Evolutionary conservation across 1,140 invertebrate species (phyloP).

Genomic region (Hyles vespertilio): DNA sequence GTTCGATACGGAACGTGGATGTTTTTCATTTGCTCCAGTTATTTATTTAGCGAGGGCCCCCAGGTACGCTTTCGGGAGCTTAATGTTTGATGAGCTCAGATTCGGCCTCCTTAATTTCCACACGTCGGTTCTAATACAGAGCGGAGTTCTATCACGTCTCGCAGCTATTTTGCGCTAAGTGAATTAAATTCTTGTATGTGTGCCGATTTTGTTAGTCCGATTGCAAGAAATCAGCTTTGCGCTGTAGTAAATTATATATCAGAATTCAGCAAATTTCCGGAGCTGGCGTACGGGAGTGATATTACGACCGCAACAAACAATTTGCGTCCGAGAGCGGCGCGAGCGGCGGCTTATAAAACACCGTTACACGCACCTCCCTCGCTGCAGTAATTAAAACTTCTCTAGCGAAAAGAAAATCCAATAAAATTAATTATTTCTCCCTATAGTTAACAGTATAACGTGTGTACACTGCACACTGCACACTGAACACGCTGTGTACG

Average conservation of each 20-base stretch:
- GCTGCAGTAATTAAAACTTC: constrained; percentile 57
- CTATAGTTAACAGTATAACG: constrained; percentile 40
- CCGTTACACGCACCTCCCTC: constrained; percentile 34
- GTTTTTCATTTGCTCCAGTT: constrained; percentile 69
- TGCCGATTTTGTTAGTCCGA: too few species aligned
- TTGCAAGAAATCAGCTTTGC: not conserved
- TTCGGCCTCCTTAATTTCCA: constrained; percentile 58
- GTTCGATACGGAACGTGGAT: constrained; percentile 57
- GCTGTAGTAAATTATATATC: constrained; percentile 34
- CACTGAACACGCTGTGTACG: not conserved
- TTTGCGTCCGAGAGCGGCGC: constrained; percentile 39
- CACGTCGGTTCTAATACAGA: constrained; percentile 30
- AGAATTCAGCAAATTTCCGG: constrained; percentile 23
- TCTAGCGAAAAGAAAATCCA: constrained; percentile 57
- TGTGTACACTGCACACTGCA: constrained; percentile 15
- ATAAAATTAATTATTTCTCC: constrained; percentile 55
- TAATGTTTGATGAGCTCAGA: constrained; percentile 70
- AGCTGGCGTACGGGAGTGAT: constrained; percentile 29
- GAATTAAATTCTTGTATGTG: constrained; percentile 23
- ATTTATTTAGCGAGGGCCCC: constrained; percentile 63
- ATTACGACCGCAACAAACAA: constrained; percentile 61
- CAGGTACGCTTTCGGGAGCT: constrained; percentile 49
- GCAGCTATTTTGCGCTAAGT: constrained; percentile 43
- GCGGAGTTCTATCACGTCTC: constrained; percentile 41
- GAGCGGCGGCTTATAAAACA: constrained; percentile 46